Base-by-base conservation (phyloP, 2,113 vertebrate genomes). In the Gracilinanus agilis region DNA sequence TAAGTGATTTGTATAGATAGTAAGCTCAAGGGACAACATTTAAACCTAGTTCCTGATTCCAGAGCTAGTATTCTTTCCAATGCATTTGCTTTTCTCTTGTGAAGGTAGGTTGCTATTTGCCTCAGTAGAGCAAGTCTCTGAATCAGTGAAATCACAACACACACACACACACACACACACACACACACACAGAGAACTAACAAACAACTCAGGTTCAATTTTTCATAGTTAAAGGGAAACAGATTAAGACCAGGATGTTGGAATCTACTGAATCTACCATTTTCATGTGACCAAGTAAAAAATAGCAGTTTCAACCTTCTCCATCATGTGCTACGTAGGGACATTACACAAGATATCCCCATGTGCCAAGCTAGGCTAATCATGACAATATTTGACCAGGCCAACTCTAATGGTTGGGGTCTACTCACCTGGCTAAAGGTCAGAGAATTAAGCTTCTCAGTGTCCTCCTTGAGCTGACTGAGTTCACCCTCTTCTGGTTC, bases 381-480 rank as follows among this genome's bases (percentile, higher is more conserved):
- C 67, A 83, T 75, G 61, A 75, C 13, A 75, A 75, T 75, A 75
- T 75, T 75, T 40, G 19, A 40, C 16, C n/a, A n/a, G 34, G 16
- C 88, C 23, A 53, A 11, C 89, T 44, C 9, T 3, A 3, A 0
- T 3, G 9, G 1, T 13, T 56, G 53, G 54, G 24, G 0, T 40
- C 0, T 0, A 54, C 98, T 98, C 92, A 99, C 99, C 53, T 98
- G 98, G 75, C 98, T 98, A 95, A 99, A 98, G 1, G 98, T 99
- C 96, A 99, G 98, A 0, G 96, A 97, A 89, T 98, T 98, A 56
- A 97, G 96, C 92, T 97, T 97, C 92, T 97, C 90, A 0, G 99
- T 98, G 94, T 99, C 99, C n/a, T 99, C 99, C 58, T 97, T 98
- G 44, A 99, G 98, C 13, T 97, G 97, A 54, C 97, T 98, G 2